Conservation (phyloP, 2,888 invertebrate species). For the Tetrapedia diversipes region DNA sequence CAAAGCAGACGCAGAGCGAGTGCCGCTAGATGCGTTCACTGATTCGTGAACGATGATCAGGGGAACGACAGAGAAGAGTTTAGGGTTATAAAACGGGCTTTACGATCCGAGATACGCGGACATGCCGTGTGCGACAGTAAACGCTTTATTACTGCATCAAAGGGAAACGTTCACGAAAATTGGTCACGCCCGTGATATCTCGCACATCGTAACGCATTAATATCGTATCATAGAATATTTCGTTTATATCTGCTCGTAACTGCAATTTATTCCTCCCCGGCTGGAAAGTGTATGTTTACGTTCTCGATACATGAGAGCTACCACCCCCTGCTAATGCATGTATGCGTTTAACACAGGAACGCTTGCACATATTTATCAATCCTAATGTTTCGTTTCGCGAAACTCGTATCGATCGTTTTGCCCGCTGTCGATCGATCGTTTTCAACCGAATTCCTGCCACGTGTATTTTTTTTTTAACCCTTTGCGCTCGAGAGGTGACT, state of each 20-base stretch:
- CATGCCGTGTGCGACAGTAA: constrained; percentile 37
- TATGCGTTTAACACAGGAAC: neutral
- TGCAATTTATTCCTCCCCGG: constrained; percentile 27
- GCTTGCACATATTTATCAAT: neutral
- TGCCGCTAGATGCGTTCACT: constrained; percentile 5
- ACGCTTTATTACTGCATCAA: constrained; percentile 52
- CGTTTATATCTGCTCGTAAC: constrained; percentile 24
- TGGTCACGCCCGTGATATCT: constrained; percentile 39
- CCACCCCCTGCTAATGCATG: neutral
- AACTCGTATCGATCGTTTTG: neutral
- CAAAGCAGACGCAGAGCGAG: constrained; percentile 13
- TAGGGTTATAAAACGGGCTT: constrained; percentile 44
- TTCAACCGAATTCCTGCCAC: no score
- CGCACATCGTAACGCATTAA: constrained; percentile 51
- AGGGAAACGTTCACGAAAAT: constrained; percentile 54
- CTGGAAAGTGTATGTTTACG: neutral
- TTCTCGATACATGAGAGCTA: no score
- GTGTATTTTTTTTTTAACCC: neutral
- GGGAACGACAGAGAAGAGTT: constrained; percentile 45
- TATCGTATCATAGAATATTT: constrained; percentile 32
- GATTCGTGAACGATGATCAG: constrained; percentile 54
- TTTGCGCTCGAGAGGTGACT: no score
- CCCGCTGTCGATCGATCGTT: neutral
- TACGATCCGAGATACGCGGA: constrained; percentile 36
- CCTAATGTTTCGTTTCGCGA: neutral